Percentiles rank a stretch among this genome's conserved stretches.
phyloP scores from a whole-genome alignment of 2,888 invertebrate species.

The Scotopteryx bipunctaria region DNA sequence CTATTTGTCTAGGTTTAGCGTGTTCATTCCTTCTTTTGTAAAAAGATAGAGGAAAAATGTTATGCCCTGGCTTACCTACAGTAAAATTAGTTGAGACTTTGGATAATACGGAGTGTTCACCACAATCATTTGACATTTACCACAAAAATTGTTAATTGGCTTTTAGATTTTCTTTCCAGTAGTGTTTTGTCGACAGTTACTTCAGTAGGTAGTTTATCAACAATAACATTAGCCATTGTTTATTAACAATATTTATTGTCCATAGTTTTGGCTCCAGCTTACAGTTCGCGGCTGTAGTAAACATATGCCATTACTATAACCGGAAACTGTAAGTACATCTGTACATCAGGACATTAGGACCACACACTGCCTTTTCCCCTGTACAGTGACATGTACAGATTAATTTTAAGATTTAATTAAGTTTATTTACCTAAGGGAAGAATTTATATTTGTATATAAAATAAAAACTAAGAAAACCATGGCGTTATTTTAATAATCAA shows the following conservation, averaged over 20 bases:
- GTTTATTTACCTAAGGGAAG: conserved; percentile 69
- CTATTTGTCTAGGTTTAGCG: too few species aligned
- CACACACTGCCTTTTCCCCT: conserved; percentile 64
- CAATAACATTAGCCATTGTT: conserved; percentile 8
- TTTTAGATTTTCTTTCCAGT: conserved; percentile 9
- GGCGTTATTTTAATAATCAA: conserved; percentile 37
- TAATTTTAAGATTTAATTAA: conserved; percentile 73
- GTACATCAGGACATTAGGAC: conserved; percentile 52
- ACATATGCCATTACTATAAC: conserved; percentile 4
- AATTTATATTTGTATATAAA: conserved; percentile 80
- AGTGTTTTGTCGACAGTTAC: conserved; percentile 3
- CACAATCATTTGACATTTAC: too few species aligned
- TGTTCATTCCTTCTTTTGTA: too few species aligned
- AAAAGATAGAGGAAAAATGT: too few species aligned
- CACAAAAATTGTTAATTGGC: too few species aligned
- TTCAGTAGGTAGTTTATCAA: conserved; percentile 8
- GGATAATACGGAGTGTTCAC: too few species aligned
- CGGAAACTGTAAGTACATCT: conserved; percentile 4
- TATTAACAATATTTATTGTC: conserved; percentile 27
- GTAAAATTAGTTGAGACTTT: too few species aligned
- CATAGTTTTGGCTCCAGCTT: conserved; percentile 4
- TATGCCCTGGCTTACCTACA: too few species aligned
- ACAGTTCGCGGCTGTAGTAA: conserved; percentile 2
- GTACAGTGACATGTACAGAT: conserved; percentile 69
- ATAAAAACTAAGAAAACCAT: conserved; percentile 52